Evolutionary conservation across 2,888 invertebrate species (phyloP).

Genomic region (Morpho helenor): DNA sequence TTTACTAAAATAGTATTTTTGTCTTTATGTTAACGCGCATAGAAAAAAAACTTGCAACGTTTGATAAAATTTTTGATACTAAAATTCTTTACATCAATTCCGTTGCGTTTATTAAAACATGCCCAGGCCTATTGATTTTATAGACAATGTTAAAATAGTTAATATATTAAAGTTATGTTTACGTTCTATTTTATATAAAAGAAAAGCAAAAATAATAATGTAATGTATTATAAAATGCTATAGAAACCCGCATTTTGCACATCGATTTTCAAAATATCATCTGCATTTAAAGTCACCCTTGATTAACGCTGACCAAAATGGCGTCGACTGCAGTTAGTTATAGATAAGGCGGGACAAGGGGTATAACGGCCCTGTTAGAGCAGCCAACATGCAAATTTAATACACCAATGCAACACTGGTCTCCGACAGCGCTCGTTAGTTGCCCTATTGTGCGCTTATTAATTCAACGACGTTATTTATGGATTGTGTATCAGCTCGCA

Average conservation of each 20-base stretch:
- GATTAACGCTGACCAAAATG: slow-evolving; percentile 38
- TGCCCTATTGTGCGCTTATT: slow-evolving; percentile 65
- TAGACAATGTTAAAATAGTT: no score
- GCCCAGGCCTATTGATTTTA: no score
- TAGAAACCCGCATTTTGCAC: neutral
- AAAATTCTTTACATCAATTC: no score
- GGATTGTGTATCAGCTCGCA: slow-evolving; percentile 48
- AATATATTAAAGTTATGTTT: no score
- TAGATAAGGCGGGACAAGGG: slow-evolving; percentile 40
- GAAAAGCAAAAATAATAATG: no score
- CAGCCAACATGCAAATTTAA: slow-evolving; percentile 73
- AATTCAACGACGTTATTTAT: slow-evolving; percentile 73
- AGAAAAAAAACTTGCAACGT: no score
- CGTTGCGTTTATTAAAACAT: no score
- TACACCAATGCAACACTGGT: slow-evolving; percentile 57
- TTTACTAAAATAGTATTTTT: no score
- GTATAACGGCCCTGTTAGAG: slow-evolving; percentile 45
- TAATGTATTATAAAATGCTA: no score
- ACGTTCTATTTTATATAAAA: no score
- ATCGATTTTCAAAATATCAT: slow-evolving; percentile 8
- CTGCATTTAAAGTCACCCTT: slow-evolving; percentile 23
- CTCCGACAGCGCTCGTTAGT: slow-evolving; percentile 61
- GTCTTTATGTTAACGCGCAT: no score
- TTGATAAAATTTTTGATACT: no score
- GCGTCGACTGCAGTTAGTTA: slow-evolving; percentile 45